phyloP scores from a whole-genome alignment of 2,113 vertebrate genomes.

The Benitochromis conjunctus region DNA sequence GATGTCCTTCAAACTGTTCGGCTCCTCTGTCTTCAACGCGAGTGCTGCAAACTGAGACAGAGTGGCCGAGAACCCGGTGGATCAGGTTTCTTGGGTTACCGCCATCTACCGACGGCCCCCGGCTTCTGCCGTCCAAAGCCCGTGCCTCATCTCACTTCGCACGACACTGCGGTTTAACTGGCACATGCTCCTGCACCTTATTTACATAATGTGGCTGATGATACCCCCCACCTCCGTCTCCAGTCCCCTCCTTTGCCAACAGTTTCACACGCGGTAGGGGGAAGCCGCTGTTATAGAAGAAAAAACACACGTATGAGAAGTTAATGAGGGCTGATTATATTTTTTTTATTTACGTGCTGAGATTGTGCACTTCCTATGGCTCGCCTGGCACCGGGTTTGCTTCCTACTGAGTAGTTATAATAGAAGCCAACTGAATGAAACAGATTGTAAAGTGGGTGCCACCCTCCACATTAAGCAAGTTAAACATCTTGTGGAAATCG shows the following conservation, averaged over 20 bases:
- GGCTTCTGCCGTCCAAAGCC: conserved; percentile 46
- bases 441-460: conserved; percentile 19
- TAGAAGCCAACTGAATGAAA: conserved; percentile 3
- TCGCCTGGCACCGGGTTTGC: conserved; percentile 9
- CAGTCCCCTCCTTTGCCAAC: not conserved
- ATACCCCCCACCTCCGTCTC: not conserved
- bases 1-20: conserved; percentile 75
- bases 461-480: not conserved
- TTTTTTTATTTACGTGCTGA: not conserved
- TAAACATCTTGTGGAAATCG: conserved; percentile 29
- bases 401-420: conserved; percentile 9
- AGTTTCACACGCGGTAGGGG: not conserved
- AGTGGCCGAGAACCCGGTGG: conserved; percentile 65
- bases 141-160: conserved; percentile 42
- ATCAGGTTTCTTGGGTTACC: conserved; percentile 77
- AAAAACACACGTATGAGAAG: not conserved
- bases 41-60: conserved; percentile 78
- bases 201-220: conserved; percentile 70
- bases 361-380: not conserved
- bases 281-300: not conserved
- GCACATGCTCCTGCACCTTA: conserved; percentile 64
- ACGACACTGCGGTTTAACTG: conserved; percentile 69
- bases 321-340: not conserved
- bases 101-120: conserved; percentile 77
- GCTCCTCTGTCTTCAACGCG: conserved; percentile 66